A percentile compares a stretch with the other conserved stretches of the same genome.
Evolutionary conservation across 2,113 vertebrate species (phyloP).

Genomic region (Eulacestoma nigropectus): DNA sequence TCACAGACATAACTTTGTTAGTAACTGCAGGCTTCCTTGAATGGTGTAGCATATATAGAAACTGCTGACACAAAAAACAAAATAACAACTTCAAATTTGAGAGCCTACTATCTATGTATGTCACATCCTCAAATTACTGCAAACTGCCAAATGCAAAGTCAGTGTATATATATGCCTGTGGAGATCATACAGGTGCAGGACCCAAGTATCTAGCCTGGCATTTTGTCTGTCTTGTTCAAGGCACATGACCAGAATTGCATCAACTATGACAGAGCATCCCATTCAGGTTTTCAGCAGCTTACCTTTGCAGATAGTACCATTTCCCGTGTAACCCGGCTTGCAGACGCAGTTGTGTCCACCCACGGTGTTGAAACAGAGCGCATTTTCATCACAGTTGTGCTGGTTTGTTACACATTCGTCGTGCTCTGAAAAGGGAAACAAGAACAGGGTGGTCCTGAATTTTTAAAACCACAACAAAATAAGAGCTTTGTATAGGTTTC

Average conservation of each 20-base stretch:
- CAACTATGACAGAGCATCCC: background rate
- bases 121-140: background rate
- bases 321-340: slow-evolving; percentile 92
- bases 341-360: slow-evolving; percentile 96
- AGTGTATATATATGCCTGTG: background rate
- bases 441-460: background rate
- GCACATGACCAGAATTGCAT: background rate
- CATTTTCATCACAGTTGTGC: slow-evolving; percentile 93
- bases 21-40: background rate
- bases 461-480: background rate
- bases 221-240: background rate
- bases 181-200: background rate
- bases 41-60: background rate
- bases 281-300: background rate
- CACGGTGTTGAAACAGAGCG: slow-evolving; percentile 94
- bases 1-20: background rate
- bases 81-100: background rate
- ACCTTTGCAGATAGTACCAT: slow-evolving; percentile 95
- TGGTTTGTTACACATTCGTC: slow-evolving; percentile 92
- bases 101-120: background rate
- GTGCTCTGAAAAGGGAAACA: slow-evolving; percentile 80
- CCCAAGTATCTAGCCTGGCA: background rate
- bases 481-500: background rate
- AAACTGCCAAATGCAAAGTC: background rate
- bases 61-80: background rate